These are phyloP conservation scores for Agonopterix arenella DNA, from an alignment of 2,888 invertebrate species.

Conservation along the genomic window DNA sequence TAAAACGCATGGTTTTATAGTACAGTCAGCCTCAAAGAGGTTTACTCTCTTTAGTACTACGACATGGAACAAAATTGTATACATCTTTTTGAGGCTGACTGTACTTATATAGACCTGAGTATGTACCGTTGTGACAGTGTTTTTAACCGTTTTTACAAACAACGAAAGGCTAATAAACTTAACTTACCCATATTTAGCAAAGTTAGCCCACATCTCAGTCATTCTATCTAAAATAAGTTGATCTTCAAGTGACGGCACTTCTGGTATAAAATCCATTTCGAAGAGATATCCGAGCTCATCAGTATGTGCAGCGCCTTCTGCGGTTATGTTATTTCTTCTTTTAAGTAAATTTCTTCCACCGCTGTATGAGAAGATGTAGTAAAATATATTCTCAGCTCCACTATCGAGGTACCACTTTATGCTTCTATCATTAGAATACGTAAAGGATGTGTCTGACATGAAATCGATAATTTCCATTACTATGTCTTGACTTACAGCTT, in stretches of 20 bases:
- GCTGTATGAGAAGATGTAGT: slow-evolving; percentile 3
- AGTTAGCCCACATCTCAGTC: slow-evolving; percentile 31
- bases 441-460: slow-evolving; percentile 17
- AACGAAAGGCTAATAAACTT: no score
- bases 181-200: slow-evolving; percentile 25
- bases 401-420: slow-evolving; percentile 25
- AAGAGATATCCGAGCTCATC: slow-evolving; percentile 39
- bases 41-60: no score
- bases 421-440: slow-evolving; percentile 17
- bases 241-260: slow-evolving; percentile 19
- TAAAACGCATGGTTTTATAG: no score
- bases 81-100: no score
- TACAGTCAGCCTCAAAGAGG: no score
- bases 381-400: neutral
- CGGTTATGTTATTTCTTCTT: slow-evolving; percentile 16
- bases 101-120: no score
- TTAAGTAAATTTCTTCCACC: slow-evolving; percentile 15
- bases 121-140: no score
- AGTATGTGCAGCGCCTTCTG: slow-evolving; percentile 26
- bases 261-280: slow-evolving; percentile 16
- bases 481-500: slow-evolving; percentile 11
- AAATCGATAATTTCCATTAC: slow-evolving; percentile 17
- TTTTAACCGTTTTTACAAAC: no score
- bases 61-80: no score
- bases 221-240: slow-evolving; percentile 25